Percentiles rank a stretch among this genome's conserved stretches.
Conservation (phyloP, 2,888 invertebrate species). For the Calameuta pallipes region DNA sequence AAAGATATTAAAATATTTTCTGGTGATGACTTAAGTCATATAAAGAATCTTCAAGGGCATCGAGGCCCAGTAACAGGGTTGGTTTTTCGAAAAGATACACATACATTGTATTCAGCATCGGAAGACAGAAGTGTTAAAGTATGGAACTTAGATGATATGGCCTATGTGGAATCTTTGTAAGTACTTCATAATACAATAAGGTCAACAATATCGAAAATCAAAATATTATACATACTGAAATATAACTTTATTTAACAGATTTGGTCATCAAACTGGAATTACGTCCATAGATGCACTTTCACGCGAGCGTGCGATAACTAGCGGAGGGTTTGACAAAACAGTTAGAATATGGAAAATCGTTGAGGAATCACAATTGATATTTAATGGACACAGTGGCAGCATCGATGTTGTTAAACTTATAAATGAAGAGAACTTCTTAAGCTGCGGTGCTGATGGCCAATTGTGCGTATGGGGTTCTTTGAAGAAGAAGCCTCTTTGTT, state of each 20-base stretch:
- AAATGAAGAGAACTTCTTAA: conserved; percentile 94
- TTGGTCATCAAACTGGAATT: conserved; percentile 91
- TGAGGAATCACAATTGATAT: conserved; percentile 96
- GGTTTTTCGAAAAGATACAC: conserved; percentile 85
- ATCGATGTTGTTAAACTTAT: conserved; percentile 91
- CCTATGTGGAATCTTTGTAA: conserved; percentile 92
- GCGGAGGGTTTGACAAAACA: conserved; percentile 89
- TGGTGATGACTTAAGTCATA: conserved; percentile 77
- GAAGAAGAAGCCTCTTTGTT: conserved; percentile 87
- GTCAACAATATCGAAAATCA: neutral
- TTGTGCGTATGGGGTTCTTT: conserved; percentile 85
- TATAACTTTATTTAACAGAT: conserved; percentile 53
- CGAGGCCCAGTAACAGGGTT: conserved; percentile 80
- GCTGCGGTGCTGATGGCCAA: conserved; percentile 91
- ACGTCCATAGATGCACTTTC: conserved; percentile 89
- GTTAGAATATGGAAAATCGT: conserved; percentile 96
- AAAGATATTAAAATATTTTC: conserved; percentile 87
- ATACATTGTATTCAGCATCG: conserved; percentile 85
- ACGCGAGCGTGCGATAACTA: conserved; percentile 87
- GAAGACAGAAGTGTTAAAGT: conserved; percentile 88
- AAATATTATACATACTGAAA: conserved; percentile 4
- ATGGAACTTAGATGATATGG: conserved; percentile 97
- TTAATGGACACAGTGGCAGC: conserved; percentile 84
- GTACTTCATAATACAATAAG: conserved; percentile 29
- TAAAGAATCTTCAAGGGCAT: conserved; percentile 86